phyloP scores from a whole-genome alignment of 2,113 vertebrate species.

The Rhombomys opimus region DNA sequence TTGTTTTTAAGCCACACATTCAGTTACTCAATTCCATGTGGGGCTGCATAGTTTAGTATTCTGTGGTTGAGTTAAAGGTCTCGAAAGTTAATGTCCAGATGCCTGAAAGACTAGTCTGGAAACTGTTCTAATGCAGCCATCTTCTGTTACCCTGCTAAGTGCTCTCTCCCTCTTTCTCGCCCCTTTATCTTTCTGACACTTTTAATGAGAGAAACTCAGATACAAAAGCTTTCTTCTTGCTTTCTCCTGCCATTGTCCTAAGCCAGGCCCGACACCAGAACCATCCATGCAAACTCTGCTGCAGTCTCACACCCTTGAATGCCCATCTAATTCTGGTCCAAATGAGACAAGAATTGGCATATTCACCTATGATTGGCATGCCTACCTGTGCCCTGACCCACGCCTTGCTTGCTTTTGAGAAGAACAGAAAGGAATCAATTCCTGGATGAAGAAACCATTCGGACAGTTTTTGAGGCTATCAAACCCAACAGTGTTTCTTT shows the following conservation, averaged over 20 bases:
- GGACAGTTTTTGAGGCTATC: background rate
- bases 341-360: too few species aligned
- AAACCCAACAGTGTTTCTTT: background rate
- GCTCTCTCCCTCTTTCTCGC: background rate
- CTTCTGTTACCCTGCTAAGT: accelerated
- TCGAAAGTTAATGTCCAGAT: accelerated
- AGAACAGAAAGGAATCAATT: background rate
- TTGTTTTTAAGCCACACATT: background rate
- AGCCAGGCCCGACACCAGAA: background rate
- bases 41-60: background rate
- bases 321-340: background rate
- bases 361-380: too few species aligned
- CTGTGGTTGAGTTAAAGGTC: background rate
- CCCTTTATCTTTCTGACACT: background rate
- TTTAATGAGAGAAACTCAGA: background rate
- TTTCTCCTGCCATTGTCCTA: background rate
- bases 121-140: accelerated
- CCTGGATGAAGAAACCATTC: conserved; percentile 19
- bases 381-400: background rate
- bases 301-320: accelerated
- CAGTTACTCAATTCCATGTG: background rate
- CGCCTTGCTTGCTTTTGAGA: background rate
- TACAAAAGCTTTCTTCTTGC: background rate
- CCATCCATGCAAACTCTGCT: background rate
- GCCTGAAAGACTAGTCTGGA: too few species aligned